phyloP scores from a whole-genome alignment of 2,113 vertebrate species.

The Cebus imitator region DNA sequence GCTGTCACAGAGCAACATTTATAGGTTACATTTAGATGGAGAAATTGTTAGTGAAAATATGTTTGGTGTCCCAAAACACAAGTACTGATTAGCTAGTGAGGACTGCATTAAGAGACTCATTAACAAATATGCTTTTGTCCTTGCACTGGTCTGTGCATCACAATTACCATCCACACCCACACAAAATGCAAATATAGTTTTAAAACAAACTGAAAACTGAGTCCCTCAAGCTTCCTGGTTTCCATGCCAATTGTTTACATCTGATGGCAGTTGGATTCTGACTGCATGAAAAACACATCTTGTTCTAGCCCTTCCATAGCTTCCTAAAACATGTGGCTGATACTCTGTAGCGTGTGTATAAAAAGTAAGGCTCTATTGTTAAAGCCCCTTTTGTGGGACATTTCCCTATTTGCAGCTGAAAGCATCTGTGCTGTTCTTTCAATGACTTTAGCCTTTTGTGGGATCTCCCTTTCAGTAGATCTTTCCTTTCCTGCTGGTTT shows the following conservation, averaged over 20 bases:
- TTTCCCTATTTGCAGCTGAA: background rate
- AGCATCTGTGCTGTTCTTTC: background rate
- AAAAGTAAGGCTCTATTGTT: background rate
- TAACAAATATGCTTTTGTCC: conserved; percentile 18
- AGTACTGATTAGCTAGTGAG: conserved; percentile 26
- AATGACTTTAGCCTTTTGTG: background rate
- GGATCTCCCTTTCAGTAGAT: background rate
- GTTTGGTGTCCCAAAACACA: conserved; percentile 40
- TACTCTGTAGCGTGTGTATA: conserved; percentile 45
- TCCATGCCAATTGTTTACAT: conserved; percentile 52
- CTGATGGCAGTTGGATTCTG: background rate
- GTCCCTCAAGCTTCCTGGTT: conserved; percentile 42
- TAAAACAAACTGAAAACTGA: conserved; percentile 42
- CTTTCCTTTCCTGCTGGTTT: background rate
- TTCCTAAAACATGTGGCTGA: conserved; percentile 48
- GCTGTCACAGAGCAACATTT: background rate
- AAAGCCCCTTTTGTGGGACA: background rate
- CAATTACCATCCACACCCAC: conserved; percentile 58
- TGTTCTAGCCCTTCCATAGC: conserved; percentile 6
- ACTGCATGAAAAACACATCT: conserved; percentile 37
- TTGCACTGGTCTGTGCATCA: background rate
- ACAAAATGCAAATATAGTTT: conserved; percentile 44
- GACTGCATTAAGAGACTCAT: conserved; percentile 42
- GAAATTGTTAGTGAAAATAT: conserved; percentile 21
- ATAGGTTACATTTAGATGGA: background rate